These are phyloP conservation scores for Coccyzus lansbergi DNA, from an alignment of 2,797 vertebrate species.

Conservation along the genomic window DNA sequence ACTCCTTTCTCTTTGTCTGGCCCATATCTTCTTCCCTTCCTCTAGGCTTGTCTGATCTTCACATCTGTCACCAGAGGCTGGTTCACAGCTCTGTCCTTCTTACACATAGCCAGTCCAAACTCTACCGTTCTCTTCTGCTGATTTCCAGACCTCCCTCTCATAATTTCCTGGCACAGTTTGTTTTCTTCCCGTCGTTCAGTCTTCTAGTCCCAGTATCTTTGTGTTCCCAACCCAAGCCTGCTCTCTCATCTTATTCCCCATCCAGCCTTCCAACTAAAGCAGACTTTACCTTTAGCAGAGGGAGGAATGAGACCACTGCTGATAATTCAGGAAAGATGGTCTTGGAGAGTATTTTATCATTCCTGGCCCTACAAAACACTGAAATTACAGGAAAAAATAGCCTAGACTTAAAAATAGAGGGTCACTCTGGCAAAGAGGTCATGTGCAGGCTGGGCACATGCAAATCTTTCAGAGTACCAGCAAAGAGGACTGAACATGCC, in stretches of 20 bases:
- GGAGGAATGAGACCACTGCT: neutral
- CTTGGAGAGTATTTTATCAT: neutral
- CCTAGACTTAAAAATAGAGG: neutral
- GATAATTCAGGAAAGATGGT: neutral
- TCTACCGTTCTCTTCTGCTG: neutral
- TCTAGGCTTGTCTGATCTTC: neutral
- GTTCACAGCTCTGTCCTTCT: neutral
- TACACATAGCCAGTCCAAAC: neutral
- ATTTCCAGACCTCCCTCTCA: neutral
- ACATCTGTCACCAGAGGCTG: neutral
- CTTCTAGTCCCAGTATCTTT: neutral
- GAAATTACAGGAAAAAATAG: neutral
- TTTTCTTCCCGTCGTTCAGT: neutral
- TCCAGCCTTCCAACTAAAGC: neutral
- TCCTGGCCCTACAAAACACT: neutral
- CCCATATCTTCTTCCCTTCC: neutral
- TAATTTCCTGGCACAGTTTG: neutral
- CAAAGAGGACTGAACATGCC: neutral
- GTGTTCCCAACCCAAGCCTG: neutral
- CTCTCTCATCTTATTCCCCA: neutral
- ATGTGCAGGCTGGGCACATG: neutral
- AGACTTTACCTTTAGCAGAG: neutral
- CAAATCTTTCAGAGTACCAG: neutral
- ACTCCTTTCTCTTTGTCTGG: neutral
- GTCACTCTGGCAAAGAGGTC: neutral